Evolutionary conservation across 2,888 invertebrate species (phyloP).

Genomic region (Ferrisia virgata): DNA sequence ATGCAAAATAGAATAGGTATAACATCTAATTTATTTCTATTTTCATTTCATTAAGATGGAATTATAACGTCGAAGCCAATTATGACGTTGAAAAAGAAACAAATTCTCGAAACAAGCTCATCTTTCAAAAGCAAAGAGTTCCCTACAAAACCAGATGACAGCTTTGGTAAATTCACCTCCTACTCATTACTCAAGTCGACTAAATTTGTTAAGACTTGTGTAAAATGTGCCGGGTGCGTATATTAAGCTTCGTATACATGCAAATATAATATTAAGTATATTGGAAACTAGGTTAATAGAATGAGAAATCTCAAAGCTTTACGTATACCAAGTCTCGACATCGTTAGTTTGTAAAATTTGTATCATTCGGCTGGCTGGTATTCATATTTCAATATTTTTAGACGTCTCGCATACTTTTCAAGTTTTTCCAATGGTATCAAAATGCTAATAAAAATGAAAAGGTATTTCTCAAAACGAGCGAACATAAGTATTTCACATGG

Average conservation of each 20-base stretch:
- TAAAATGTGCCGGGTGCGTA: background rate
- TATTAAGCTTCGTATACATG: background rate
- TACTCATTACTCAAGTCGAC: background rate
- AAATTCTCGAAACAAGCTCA: background rate
- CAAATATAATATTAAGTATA: background rate
- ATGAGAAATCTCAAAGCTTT: background rate
- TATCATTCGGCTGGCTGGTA: background rate
- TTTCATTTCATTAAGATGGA: background rate
- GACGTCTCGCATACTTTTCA: background rate
- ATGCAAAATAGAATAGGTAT: no score
- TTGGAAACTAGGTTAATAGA: background rate
- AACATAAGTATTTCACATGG: no score
- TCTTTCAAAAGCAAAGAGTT: background rate
- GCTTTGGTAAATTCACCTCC: background rate
- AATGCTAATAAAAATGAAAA: background rate
- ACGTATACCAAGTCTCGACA: background rate
- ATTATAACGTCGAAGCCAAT: background rate
- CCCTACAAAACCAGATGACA: background rate
- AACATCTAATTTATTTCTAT: background rate
- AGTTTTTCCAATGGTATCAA: background rate
- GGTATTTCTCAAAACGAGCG: no score
- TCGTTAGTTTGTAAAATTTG: background rate
- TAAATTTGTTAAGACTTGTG: background rate
- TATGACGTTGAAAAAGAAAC: background rate
- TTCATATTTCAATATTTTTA: background rate